A percentile compares a stretch with the other conserved stretches of the same genome.
Conservation (phyloP, 2,888 invertebrate genomes). For the Troglohyphantes excavatus region DNA sequence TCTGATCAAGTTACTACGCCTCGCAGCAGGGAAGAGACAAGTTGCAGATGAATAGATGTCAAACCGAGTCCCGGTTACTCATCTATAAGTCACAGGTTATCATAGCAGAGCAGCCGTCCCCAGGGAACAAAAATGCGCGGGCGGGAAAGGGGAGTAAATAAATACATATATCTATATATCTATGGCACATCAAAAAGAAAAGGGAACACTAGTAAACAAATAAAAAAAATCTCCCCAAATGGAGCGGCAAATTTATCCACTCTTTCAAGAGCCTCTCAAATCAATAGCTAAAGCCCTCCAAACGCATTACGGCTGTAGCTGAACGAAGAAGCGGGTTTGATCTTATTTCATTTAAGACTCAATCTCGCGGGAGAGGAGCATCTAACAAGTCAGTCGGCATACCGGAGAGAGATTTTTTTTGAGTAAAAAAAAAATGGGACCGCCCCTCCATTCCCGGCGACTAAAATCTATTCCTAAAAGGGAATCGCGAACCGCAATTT, state of each 20-base stretch:
- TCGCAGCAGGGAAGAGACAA: conserved; percentile 24
- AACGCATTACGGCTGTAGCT: conserved; percentile 70
- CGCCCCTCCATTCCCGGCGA: conserved; percentile 18
- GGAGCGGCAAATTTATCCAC: conserved; percentile 75
- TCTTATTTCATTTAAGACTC: conserved; percentile 77
- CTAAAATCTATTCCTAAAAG: conserved; percentile 74
- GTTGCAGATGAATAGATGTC: conserved; percentile 68
- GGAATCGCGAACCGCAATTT: conserved; percentile 64
- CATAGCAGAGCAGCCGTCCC: conserved; percentile 50
- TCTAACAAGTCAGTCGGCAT: conserved; percentile 61
- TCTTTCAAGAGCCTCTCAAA: conserved; percentile 77
- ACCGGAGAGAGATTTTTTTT: conserved; percentile 47
- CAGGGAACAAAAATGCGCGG: conserved; percentile 14
- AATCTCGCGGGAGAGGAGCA: conserved; percentile 57
- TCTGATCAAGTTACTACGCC: conserved; percentile 68
- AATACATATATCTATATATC: conserved; percentile 28
- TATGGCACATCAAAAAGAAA: conserved; percentile 18
- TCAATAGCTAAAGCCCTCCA: conserved; percentile 76
- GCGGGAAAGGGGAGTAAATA: conserved; percentile 59
- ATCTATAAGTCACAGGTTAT: conserved; percentile 76
- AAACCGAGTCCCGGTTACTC: conserved; percentile 55
- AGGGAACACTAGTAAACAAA: conserved; percentile 47
- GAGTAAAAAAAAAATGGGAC: conserved; percentile 34
- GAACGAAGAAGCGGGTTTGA: conserved; percentile 56
- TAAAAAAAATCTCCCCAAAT: conserved; percentile 56